A percentile compares a stretch with the other conserved stretches of the same genome.
phyloP scores from a whole-genome alignment of 2,888 invertebrate species.

The Hydraecia micacea region DNA sequence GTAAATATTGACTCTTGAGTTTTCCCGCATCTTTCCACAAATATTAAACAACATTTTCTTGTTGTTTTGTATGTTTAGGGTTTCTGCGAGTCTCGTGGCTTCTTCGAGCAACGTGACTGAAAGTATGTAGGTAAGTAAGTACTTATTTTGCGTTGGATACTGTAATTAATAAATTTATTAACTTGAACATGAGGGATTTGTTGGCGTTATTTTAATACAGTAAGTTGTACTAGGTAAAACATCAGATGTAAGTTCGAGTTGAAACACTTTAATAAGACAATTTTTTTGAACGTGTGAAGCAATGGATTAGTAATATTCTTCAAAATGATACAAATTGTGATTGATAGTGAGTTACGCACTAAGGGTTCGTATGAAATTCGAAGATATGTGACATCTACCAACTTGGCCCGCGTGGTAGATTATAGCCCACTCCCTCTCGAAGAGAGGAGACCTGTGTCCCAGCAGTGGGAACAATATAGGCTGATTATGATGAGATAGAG shows the following conservation, averaged over 20 bases:
- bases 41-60: constrained; percentile 34
- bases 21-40: constrained; percentile 27
- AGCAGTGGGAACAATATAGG: no score
- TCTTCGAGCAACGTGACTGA: constrained; percentile 1
- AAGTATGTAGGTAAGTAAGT: neutral
- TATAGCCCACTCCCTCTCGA: no score
- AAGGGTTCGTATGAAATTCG: no score
- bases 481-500: no score
- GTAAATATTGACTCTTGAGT: constrained; percentile 6
- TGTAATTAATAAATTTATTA: neutral
- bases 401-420: no score
- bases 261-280: neutral
- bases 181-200: neutral
- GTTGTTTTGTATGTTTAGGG: constrained; percentile 47
- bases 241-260: neutral
- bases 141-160: neutral
- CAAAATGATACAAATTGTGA: no score
- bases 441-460: no score
- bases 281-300: no score
- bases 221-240: neutral
- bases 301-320: no score
- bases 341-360: no score
- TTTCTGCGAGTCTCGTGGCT: constrained; percentile 27
- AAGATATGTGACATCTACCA: no score
- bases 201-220: neutral